Evolutionary conservation across 2,113 vertebrate genomes (phyloP).

Genomic region (Irena cyanogastra): DNA sequence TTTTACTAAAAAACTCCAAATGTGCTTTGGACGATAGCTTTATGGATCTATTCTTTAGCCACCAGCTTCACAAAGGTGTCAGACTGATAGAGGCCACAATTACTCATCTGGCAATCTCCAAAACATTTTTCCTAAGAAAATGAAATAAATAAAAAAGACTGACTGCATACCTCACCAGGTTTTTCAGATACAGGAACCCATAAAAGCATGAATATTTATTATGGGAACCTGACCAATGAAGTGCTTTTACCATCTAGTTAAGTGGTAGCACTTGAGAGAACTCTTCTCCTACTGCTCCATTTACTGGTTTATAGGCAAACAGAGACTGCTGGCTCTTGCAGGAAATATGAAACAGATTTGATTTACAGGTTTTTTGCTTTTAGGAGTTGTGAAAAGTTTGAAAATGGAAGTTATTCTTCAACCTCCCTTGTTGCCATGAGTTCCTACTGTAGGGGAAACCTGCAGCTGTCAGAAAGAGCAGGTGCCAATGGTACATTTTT

Average conservation of each 20-base stretch:
- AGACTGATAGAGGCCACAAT: neutral
- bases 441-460: neutral
- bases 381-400: neutral
- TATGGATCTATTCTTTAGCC: neutral
- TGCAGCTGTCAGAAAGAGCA: neutral
- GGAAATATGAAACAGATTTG: neutral
- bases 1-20: neutral
- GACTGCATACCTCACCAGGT: neutral
- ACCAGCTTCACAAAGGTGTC: neutral
- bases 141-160: neutral
- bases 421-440: neutral
- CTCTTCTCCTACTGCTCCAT: neutral
- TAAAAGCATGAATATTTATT: neutral
- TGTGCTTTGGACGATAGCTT: neutral
- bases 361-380: neutral
- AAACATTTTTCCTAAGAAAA: neutral
- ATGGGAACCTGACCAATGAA: neutral
- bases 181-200: neutral
- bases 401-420: neutral
- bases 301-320: neutral
- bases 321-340: neutral
- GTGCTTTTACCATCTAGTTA: neutral
- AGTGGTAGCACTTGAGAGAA: neutral
- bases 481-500: neutral
- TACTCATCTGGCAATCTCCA: neutral